Percentiles rank a stretch among this genome's conserved stretches.
phyloP scores from a whole-genome alignment of 2,113 vertebrate species.

The chimpanzee (Pan troglodytes) region NHGRI_mPanTro3-v2.1_pri NC_072408.2:73144501-73145000 shows the following conservation, averaged over 20 bases:
- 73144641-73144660: neutral
- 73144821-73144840: neutral
- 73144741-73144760: neutral
- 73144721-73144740: neutral
- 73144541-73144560: no score
- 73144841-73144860: neutral
- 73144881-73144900: neutral
- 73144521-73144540: no score
- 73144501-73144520: no score
- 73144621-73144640: neutral
- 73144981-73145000: neutral
- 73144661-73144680: neutral
- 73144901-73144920: neutral
- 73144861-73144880: no score
- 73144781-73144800: neutral
- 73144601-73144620: neutral
- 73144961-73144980: neutral
- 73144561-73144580: no score
- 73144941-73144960: neutral
- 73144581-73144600: no score
- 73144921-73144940: neutral
- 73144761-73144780: neutral
- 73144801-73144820: neutral
- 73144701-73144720: neutral
- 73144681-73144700: neutral